phyloP scores from a whole-genome alignment of 2,888 invertebrate genomes.

The Xestia xanthographa region DNA sequence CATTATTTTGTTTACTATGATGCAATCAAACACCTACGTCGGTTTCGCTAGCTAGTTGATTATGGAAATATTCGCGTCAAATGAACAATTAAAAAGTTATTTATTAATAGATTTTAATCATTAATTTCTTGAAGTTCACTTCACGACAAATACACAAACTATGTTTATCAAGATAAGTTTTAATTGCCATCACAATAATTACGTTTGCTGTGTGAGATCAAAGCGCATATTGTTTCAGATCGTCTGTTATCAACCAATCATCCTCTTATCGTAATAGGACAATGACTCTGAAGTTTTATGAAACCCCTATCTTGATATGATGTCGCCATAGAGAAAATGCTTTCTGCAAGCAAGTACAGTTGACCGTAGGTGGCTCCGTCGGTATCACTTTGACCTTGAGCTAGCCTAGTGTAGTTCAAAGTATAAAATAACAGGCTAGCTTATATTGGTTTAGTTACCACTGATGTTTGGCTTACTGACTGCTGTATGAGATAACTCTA shows the following conservation, averaged over 20 bases:
- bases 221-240: conserved; percentile 70
- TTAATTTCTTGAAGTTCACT: conserved; percentile 47
- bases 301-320: conserved; percentile 64
- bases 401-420: background rate
- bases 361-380: background rate
- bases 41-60: background rate
- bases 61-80: conserved; percentile 17
- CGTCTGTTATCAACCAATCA: conserved; percentile 74
- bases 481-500: conserved; percentile 4
- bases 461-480: background rate
- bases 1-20: conserved; percentile 27
- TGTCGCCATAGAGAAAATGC: conserved; percentile 43
- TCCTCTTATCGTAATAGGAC: conserved; percentile 75
- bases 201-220: conserved; percentile 67
- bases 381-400: background rate
- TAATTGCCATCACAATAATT: conserved; percentile 69
- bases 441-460: conserved; percentile 1
- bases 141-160: conserved; percentile 55
- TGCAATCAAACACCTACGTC: conserved; percentile 10
- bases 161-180: conserved; percentile 66
- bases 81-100: conserved; percentile 32
- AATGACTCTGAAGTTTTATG: conserved; percentile 75
- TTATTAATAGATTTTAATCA: conserved; percentile 46
- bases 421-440: background rate
- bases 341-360: conserved; percentile 30